A percentile compares a stretch with the other conserved stretches of the same genome.
Evolutionary conservation across 2,888 invertebrate species (phyloP).

Genomic region (Acrobasis consociella): DNA sequence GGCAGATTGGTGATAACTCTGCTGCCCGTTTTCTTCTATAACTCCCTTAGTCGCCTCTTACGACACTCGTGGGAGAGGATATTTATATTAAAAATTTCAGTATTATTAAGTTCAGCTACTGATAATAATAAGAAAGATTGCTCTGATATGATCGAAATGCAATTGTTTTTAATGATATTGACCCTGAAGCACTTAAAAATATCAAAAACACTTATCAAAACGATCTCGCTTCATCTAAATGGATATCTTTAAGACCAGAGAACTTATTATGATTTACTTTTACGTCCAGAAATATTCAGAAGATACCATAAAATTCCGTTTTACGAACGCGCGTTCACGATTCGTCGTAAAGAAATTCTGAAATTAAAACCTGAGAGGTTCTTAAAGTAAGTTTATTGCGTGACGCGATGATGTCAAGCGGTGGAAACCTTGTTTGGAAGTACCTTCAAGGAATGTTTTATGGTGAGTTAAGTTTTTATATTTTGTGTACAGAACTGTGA

Average conservation of each 20-base stretch:
- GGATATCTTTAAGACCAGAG: slow-evolving; percentile 4
- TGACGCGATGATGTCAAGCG: slow-evolving; percentile 10
- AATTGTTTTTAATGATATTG: no score
- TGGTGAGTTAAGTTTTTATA: background rate
- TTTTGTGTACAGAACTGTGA: no score
- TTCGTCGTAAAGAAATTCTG: slow-evolving; percentile 20
- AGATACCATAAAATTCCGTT: slow-evolving; percentile 15
- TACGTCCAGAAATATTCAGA: slow-evolving; percentile 15
- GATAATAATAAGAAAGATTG: no score
- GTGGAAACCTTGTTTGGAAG: slow-evolving; percentile 9
- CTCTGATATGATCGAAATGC: no score
- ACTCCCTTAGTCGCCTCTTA: no score
- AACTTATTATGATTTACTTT: slow-evolving; percentile 17
- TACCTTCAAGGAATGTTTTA: background rate
- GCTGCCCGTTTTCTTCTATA: no score
- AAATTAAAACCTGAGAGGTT: slow-evolving; percentile 16
- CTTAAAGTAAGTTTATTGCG: slow-evolving; percentile 20
- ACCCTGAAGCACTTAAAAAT: background rate
- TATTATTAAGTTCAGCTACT: no score
- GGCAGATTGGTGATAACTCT: no score
- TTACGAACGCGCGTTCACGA: slow-evolving; percentile 15
- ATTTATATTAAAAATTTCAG: no score
- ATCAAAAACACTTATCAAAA: background rate
- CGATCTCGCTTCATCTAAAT: slow-evolving; percentile 8
- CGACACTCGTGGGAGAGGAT: no score